Evolutionary conservation across 1,140 invertebrate species (phyloP), one percentile per base, ranked within the genome.

Genomic region (Bombus fervidus): DNA sequence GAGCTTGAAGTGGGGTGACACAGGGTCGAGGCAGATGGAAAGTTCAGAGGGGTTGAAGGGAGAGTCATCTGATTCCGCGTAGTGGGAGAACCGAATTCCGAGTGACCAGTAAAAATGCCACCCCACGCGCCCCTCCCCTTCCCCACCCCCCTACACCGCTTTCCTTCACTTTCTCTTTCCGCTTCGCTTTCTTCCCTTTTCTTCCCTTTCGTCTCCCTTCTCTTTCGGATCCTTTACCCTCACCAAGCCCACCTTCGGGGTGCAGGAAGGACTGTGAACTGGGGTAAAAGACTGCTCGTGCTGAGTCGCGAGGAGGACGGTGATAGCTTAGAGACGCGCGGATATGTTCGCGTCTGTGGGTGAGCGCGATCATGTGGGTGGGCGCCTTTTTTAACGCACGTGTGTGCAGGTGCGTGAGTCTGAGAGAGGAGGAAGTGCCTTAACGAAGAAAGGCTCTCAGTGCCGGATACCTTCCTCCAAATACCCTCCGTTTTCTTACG

Each of bases 231-330:
- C 68, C 75, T 75, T 59, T 62, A 62, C 85, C 87, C 73, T 82
- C 87, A 82, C 79, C 87, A 77, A 73, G 78, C 71, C 74, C 43
- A 89, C 83, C 62, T 68, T 41, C 76, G 76, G 83, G 90, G 83
- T 78, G 89, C 64, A 81, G 82, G 85, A 91, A 91, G 88, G 89
- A 95, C 92, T 93, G 92, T 92, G 94, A 94, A 94, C 91, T 93
- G 90, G 93, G 92, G 92, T 93, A 92, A 93, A 94, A 94, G 90
- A 92, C 91, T 92, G 74, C 87, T 91, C 88, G 86, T 87, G 86
- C 84, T 91, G 87, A 88, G 87, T 90, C 83, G 87, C 81, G 87
- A 80, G 80, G 86, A 88, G 64, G 85, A 82, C 87, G 83, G 74
- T 83, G 74, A 75, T 83, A 86, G 77, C 79, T 89, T 62, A 69